Evolutionary conservation across 2,888 invertebrate genomes (phyloP), one percentile per base, ranked within the genome.

Genomic region (Lycophotia porphyrea): DNA sequence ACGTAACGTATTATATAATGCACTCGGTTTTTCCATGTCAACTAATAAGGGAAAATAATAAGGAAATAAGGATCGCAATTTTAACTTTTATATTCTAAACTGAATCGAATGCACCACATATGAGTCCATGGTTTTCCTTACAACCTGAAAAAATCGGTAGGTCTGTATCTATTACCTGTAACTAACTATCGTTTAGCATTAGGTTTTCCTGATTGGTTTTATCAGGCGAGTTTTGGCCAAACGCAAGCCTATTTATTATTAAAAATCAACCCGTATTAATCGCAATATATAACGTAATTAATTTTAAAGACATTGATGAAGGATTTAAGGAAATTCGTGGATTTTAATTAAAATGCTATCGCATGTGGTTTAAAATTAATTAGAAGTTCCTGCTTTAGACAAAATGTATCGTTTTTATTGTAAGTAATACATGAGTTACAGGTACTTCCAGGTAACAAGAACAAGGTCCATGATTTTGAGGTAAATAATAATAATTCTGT

Each of bases 341-440:
- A 39, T 49, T 60, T 27, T 24, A 60, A 15, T 75, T 71, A n/a
- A n/a, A 27, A 13, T 47, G 7, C 21, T 47, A 47, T 21, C 8
- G 15, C 7, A 27, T 76, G 80, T 34, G 76, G 80, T 79, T 71
- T 18, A 44, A 24, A 18, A 34, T 49, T 42, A 61, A 64, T 61
- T 21, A 8, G 21, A 36, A n/a, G 4, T 71, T 61, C 42, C 60
- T 49, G 34, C 42, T 78, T 42, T 27, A 49, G 24, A 49, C 27
- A 60, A 49, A 27, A 34, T 13, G 0, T 27, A 61, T 75, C 34
- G 13, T 27, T 36, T 71, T 24, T 44, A 47, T 47, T 47, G 24
- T 13, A 44, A 73, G 18, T 34, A 49, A 42, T 39, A 52, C n/a
- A 39, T n/a, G 15, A 4, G n/a, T 39, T 47, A 58, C 39, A 58